A percentile compares a stretch with the other conserved stretches of the same genome.
Conservation (phyloP, 2,888 invertebrate genomes). For the Drosophila bunnanda region DNA sequence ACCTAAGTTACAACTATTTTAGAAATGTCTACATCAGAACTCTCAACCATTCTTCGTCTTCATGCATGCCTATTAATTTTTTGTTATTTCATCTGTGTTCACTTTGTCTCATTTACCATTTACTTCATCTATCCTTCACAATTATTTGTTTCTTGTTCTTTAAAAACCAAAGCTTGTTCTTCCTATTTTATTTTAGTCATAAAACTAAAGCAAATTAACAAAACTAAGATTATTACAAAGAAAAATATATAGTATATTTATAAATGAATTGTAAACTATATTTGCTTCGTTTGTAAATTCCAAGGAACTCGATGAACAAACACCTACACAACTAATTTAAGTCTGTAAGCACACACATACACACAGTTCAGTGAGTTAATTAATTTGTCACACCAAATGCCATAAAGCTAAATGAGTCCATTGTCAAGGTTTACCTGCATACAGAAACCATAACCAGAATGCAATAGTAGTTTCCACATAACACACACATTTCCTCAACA, state of each 20-base stretch:
- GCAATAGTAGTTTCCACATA: conserved; percentile 70
- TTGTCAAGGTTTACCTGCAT: conserved; percentile 20
- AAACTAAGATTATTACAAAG: conserved; percentile 21
- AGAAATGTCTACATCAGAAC: conserved; percentile 15
- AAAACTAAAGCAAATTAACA: conserved; percentile 35
- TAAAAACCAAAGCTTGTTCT: conserved; percentile 76
- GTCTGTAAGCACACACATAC: conserved; percentile 9
- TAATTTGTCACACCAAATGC: conserved; percentile 29
- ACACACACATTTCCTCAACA: conserved; percentile 55
- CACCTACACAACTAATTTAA: conserved; percentile 33
- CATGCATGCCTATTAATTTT: conserved; percentile 23
- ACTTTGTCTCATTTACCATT: conserved; percentile 14
- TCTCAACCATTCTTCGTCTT: conserved; percentile 16
- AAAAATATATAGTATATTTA: conserved; percentile 21
- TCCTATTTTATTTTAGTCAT: conserved; percentile 61
- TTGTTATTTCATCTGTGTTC: conserved; percentile 22
- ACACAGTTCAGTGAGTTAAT: conserved; percentile 19
- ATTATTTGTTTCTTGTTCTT: conserved; percentile 44
- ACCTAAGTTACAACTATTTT: conserved; percentile 16
- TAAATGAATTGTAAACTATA: conserved; percentile 37
- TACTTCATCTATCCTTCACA: conserved; percentile 9
- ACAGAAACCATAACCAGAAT: conserved; percentile 40
- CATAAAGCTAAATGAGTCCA: conserved; percentile 45
- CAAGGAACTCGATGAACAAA: conserved; percentile 41
- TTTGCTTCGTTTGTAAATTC: conserved; percentile 37